A percentile compares a stretch with the other conserved stretches of the same genome.
These are phyloP conservation scores for Teleogryllus occipitalis DNA, from an alignment of 1,140 invertebrate genomes.

Conservation along the genomic window DNA sequence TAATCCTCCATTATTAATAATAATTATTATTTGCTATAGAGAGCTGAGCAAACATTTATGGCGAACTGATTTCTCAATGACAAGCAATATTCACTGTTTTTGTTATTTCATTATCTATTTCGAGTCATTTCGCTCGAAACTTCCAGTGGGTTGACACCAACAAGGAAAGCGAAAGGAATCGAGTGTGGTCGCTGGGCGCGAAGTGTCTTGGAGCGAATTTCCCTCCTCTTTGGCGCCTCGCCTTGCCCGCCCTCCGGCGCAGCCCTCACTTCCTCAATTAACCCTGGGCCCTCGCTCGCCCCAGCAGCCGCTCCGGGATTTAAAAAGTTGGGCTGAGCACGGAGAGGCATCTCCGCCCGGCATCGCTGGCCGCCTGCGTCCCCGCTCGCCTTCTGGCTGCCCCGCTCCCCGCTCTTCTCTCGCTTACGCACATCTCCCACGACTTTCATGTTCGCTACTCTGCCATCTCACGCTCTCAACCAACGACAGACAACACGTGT, in stretches of 20 bases:
- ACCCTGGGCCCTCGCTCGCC: not conserved
- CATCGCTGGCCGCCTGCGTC: not conserved
- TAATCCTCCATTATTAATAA: no score
- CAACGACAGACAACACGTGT: not conserved
- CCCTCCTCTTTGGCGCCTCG: not conserved
- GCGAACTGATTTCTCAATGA: no score
- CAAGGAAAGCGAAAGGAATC: not conserved
- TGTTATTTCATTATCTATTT: no score
- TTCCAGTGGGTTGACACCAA: not conserved
- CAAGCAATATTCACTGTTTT: no score
- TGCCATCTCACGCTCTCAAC: not conserved
- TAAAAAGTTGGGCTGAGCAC: not conserved
- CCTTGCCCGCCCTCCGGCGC: not conserved
- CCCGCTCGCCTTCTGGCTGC: no score
- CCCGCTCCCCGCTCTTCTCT: no score
- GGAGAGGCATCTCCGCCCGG: not conserved
- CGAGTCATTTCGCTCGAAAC: not conserved
- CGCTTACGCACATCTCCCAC: no score
- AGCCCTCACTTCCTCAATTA: no score
- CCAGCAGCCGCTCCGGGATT: not conserved
- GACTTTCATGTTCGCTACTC: no score
- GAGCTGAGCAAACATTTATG: no score
- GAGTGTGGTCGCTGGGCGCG: not conserved
- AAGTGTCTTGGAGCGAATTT: not conserved
- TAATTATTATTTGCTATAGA: no score